Base-by-base conservation (phyloP, 2,888 invertebrate genomes). In the Macropis europaea region DNA sequence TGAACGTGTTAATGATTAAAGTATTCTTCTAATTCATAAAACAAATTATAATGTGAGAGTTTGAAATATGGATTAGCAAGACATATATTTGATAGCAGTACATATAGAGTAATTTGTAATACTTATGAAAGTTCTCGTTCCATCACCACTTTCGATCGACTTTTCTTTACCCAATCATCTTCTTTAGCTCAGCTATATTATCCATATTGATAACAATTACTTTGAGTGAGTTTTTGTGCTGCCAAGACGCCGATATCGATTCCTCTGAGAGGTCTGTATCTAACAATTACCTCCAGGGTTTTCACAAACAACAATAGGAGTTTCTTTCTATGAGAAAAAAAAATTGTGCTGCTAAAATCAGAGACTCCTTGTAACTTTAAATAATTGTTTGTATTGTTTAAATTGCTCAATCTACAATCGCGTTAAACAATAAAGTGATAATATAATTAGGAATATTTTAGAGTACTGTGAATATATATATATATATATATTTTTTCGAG, bases 191-290 rank as follows among this genome's bases (percentile, higher is more conserved):
- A 54, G 9, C 7, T 24, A 17, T 45, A 61, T 60, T 38, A 32
- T 32, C 36, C 48, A 50, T 62, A 59, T 59, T 54, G 66, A 71
- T 54, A 69, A 61, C 70, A 75, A 75, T 75, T 61, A 66, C 34
- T 42, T 48, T 30, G 53, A 75, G 64, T 45, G 48, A 56, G 52
- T 75, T 70, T 50, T 66, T 75, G 38, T 57, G 40, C 32, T 38
- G 5, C 17, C 19, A 34, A 52, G 19, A 57, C 43, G 34, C 13
- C 47, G 17, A 9, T 42, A 70, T 69, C 64, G 61, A 70, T 59
- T 36, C 42, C 60, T 42, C 32, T 24, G n/a, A n/a, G 13, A 50
- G 34, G 13, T 19, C 3, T 11, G 28, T 32, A 45, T 24, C 47
- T 30, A 36, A 50, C 30, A 38, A 60, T 53, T 38, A 34, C 28